Percentiles rank a stretch among this genome's conserved stretches.
Conservation (phyloP, 1,140 invertebrate species). For the Solenopsis fugax region DNA sequence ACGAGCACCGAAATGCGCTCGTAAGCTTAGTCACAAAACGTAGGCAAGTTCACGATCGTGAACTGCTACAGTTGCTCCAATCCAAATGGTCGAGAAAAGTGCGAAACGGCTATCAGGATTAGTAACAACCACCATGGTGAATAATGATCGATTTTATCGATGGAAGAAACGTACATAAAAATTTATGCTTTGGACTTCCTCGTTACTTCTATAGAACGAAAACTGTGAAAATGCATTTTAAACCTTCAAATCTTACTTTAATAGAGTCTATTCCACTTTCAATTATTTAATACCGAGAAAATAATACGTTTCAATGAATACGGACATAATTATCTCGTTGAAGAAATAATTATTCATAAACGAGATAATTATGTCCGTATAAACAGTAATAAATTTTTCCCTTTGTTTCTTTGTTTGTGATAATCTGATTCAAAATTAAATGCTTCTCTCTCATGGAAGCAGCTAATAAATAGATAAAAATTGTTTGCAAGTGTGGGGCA, state of each 20-base stretch:
- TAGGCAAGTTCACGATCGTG: constrained; percentile 18
- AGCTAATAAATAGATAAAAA: background rate
- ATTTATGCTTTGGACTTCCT: background rate
- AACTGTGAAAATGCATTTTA: background rate
- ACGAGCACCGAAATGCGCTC: constrained; percentile 59
- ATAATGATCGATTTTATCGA: constrained; percentile 32
- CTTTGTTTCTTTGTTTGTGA: background rate
- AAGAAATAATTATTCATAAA: background rate
- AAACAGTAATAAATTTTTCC: background rate
- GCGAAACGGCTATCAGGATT: constrained; percentile 23
- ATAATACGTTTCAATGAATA: background rate
- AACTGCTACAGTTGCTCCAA: constrained; percentile 1
- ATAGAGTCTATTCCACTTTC: background rate
- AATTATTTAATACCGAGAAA: constrained; percentile 1
- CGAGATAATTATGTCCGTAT: too few species aligned
- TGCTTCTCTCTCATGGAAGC: background rate
- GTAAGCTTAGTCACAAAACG: constrained; percentile 58
- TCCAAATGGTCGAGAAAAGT: constrained; percentile 5
- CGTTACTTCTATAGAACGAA: background rate
- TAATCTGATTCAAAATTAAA: background rate
- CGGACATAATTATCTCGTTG: too few species aligned
- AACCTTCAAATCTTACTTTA: background rate
- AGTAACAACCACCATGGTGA: constrained; percentile 17
- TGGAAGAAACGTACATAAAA: background rate
- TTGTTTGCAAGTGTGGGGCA: background rate